Conservation (phyloP, 2,797 vertebrate species). For the Gallinago nigripennis region DNA sequence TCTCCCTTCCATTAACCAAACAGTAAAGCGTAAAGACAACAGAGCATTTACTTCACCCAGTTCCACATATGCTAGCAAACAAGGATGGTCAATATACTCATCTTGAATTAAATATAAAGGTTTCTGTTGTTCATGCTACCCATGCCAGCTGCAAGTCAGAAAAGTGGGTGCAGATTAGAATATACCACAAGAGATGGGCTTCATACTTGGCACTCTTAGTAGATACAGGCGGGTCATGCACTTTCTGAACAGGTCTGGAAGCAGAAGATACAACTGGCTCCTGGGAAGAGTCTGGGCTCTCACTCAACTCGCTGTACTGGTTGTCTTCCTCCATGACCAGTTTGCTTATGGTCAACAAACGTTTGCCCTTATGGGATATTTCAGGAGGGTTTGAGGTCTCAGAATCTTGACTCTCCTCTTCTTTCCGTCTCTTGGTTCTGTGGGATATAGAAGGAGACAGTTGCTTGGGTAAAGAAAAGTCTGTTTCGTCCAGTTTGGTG, state of each 20-base stretch:
- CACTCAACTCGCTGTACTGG: slow-evolving; percentile 5
- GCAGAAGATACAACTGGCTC: slow-evolving; percentile 44
- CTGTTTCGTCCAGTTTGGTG: slow-evolving; percentile 74
- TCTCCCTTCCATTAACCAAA: not conserved
- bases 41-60: not conserved
- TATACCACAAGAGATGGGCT: slow-evolving; percentile 13
- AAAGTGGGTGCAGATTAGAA: not conserved
- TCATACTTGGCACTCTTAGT: slow-evolving; percentile 69
- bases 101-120: not conserved
- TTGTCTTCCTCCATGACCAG: slow-evolving; percentile 66
- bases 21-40: not conserved
- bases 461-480: slow-evolving; percentile 71
- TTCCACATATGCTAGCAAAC: rapidly evolving
- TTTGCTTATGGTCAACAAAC: slow-evolving; percentile 68
- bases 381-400: slow-evolving; percentile 9
- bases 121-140: not conserved
- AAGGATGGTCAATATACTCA: not conserved
- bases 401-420: slow-evolving; percentile 32
- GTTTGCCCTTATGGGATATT: slow-evolving; percentile 41
- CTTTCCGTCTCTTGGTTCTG: slow-evolving; percentile 70
- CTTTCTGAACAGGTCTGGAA: slow-evolving; percentile 35
- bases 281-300: slow-evolving; percentile 49
- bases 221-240: not conserved
- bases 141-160: not conserved
- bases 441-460: slow-evolving; percentile 66